These are phyloP conservation scores for Macroteleia sp. DNA, from an alignment of 2,888 invertebrate genomes.

Conservation along the genomic window DNA sequence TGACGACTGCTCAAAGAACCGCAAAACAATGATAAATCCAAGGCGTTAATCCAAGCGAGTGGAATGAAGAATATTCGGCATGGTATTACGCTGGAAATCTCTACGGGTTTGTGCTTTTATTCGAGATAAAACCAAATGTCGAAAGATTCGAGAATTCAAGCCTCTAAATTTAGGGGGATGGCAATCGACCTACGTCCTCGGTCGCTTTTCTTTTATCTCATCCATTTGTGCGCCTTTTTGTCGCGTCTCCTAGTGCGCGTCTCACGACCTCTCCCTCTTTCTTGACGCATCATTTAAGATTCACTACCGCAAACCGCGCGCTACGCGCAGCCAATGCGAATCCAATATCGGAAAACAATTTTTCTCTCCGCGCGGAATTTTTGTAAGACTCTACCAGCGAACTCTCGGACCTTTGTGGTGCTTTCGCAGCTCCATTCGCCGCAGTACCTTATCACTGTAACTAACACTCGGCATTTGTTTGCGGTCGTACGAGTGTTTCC, in stretches of 20 bases:
- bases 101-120: slow-evolving; percentile 40
- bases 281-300: slow-evolving; percentile 75
- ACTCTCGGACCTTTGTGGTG: slow-evolving; percentile 63
- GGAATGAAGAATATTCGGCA: slow-evolving; percentile 35
- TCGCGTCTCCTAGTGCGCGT: slow-evolving; percentile 51
- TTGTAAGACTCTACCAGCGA: slow-evolving; percentile 71
- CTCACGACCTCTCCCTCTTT: slow-evolving; percentile 43
- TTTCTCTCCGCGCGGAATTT: slow-evolving; percentile 82
- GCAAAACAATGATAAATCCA: slow-evolving; percentile 31
- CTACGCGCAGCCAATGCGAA: slow-evolving; percentile 76
- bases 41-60: slow-evolving; percentile 18
- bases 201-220: slow-evolving; percentile 58
- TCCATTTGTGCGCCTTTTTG: slow-evolving; percentile 62
- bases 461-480: slow-evolving; percentile 54
- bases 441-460: slow-evolving; percentile 40
- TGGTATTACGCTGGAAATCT: slow-evolving; percentile 49
- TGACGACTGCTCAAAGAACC: slow-evolving; percentile 16
- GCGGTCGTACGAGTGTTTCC: slow-evolving; percentile 37
- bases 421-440: slow-evolving; percentile 19
- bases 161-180: slow-evolving; percentile 56
- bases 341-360: slow-evolving; percentile 85
- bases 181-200: slow-evolving; percentile 63
- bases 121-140: slow-evolving; percentile 49
- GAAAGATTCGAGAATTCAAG: slow-evolving; percentile 64
- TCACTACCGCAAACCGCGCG: slow-evolving; percentile 72